A percentile compares a stretch with the other conserved stretches of the same genome.
phyloP scores from a whole-genome alignment of 64 coral and sea anemone genomes.

The Hydrozoanthus tunicans region DNA sequence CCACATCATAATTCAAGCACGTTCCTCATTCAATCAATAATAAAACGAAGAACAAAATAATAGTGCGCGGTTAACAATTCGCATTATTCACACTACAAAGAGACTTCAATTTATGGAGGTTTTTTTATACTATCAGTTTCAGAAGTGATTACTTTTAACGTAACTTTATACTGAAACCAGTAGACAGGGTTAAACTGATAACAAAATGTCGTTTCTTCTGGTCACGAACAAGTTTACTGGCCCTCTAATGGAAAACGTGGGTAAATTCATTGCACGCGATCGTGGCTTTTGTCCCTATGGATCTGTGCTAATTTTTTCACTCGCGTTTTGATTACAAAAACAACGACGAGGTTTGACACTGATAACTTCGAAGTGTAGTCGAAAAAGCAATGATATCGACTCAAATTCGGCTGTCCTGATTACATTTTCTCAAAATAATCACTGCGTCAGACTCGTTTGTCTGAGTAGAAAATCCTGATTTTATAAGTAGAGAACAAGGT shows the following conservation, averaged over 20 bases:
- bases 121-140: constrained; percentile 11
- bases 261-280: not conserved
- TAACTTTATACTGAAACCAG: constrained; percentile 59
- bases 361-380: not conserved
- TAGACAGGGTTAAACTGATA: constrained; percentile 63
- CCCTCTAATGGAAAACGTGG: constrained; percentile 24
- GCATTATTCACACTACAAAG: not conserved
- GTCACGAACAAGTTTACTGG: constrained; percentile 44
- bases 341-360: not conserved
- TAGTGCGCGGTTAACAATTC: not conserved
- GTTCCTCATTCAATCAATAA: constrained; percentile 4
- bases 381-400: not conserved
- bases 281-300: not conserved
- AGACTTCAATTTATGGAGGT: not conserved
- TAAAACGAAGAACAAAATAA: not conserved
- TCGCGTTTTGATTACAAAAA: not conserved
- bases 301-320: not conserved
- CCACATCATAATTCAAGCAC: not conserved
- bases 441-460: not conserved
- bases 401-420: not conserved
- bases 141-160: constrained; percentile 33
- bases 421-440: not conserved
- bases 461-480: not conserved
- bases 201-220: constrained; percentile 17
- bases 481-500: not conserved